Conservation (phyloP, 2,113 vertebrate species). For the Turdus rufiventris region DNA sequence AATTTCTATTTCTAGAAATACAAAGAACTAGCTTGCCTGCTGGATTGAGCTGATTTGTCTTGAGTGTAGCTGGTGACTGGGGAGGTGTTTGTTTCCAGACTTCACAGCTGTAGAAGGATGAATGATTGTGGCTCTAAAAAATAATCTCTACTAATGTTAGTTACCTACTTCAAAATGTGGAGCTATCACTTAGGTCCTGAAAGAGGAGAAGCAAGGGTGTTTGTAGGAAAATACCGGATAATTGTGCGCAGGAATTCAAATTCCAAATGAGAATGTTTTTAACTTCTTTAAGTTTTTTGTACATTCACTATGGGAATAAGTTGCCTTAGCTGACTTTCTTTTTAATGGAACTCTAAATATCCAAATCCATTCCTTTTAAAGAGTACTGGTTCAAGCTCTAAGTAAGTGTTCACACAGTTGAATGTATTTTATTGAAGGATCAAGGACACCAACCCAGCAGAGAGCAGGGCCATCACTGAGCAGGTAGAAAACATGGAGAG, state of each 20-base stretch:
- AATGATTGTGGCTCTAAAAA: neutral
- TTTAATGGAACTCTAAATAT: neutral
- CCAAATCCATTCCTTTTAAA: neutral
- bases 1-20: neutral
- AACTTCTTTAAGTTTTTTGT: neutral
- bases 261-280: neutral
- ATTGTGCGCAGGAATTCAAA: neutral
- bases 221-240: neutral
- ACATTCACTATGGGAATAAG: neutral
- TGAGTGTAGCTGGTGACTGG: neutral
- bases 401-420: neutral
- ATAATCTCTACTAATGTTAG: neutral
- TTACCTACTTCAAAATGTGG: neutral
- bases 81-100: neutral
- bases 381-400: neutral
- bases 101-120: neutral
- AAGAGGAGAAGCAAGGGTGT: neutral
- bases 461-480: constrained; percentile 76
- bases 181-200: neutral
- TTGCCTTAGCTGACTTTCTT: neutral
- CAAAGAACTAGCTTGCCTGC: neutral
- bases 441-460: constrained; percentile 77
- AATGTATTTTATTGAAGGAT: constrained; percentile 69
- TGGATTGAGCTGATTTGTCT: neutral
- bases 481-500: constrained; percentile 77